Base-by-base conservation (phyloP, 2,888 invertebrate genomes). In the Nemoura dubitans region DNA sequence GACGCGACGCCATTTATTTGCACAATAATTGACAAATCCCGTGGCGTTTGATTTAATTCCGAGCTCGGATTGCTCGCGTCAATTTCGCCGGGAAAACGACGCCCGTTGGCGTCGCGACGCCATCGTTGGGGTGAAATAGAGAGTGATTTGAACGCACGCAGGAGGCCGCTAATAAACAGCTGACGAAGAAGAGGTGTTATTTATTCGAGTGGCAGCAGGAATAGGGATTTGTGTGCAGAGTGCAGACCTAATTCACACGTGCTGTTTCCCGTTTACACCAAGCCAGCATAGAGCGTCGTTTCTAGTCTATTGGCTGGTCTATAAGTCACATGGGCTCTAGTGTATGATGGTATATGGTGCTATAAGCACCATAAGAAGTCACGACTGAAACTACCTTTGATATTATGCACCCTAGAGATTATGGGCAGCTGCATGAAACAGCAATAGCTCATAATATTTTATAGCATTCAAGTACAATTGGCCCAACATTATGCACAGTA, bases 361-460 rank as follows among this genome's bases (percentile, higher is more conserved):
- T 36, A 36, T 10, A 36, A 36, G 36, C 36, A 36, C n/a, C 59
- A 59, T 21, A 59, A 59, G 59, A 21, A 59, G 59, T 59, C 59
- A 59, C 3, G 59, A 59, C 59, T 59, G 21, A 26, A 14, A 78
- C 78, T n/a, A 78, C 78, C 78, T 78, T 27, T 78, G 78, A 78
- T 78, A 78, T 78, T 83, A 83, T 83, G 29, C 83, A 83, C 83
- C 83, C 83, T 42, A 42, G 25, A 42, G 42, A 30, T 43, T 43
- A 83, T 21, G 27, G 21, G 59, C 87, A 87, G 87, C 87, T 87
- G 87, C 83, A 86, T 30, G 36, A 29, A 87, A 76, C 87, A 78
- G 84, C 87, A 86, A 86, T 87, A 86, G 86, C 86, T 83, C 87
- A 84, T 87, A 86, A 87, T 87, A 86, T 86, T 86, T 87, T 87